phyloP scores from a whole-genome alignment of 1,140 invertebrate genomes.

The Maniola jurtina region DNA sequence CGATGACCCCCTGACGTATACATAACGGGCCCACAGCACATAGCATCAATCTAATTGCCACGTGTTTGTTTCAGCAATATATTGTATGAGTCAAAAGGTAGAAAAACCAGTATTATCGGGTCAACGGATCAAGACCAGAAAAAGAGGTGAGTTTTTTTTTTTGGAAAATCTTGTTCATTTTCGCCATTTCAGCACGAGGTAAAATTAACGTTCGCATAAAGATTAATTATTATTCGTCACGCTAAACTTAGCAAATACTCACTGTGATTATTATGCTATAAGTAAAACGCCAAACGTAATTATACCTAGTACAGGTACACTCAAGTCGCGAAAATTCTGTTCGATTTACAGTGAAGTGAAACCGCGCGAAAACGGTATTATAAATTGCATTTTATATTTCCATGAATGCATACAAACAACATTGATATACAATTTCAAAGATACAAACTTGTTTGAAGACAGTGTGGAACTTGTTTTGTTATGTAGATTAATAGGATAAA shows the following conservation, averaged over 20 bases:
- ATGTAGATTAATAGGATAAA: too few species aligned
- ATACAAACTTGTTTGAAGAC: too few species aligned
- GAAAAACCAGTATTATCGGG: constrained; percentile 99
- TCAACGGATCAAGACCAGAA: constrained; percentile 99
- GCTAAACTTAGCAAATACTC: neutral
- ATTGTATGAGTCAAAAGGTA: constrained; percentile 99
- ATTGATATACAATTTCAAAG: too few species aligned
- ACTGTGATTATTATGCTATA: neutral
- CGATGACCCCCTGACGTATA: constrained; percentile 54
- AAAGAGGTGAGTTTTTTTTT: constrained; percentile 89
- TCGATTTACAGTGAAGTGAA: too few species aligned
- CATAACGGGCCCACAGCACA: constrained; percentile 34
- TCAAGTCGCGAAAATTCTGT: too few species aligned
- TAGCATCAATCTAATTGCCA: constrained; percentile 59
- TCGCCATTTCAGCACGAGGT: neutral
- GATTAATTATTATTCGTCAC: neutral
- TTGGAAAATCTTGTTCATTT: neutral
- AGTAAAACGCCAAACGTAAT: too few species aligned
- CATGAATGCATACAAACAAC: too few species aligned
- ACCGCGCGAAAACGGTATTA: too few species aligned
- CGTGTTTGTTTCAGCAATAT: constrained; percentile 87
- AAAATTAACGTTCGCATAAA: neutral
- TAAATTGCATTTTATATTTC: too few species aligned
- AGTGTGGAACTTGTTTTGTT: too few species aligned
- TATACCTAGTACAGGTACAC: too few species aligned